phyloP scores from a whole-genome alignment of 2,888 invertebrate genomes.

The Nowickia ferox region DNA sequence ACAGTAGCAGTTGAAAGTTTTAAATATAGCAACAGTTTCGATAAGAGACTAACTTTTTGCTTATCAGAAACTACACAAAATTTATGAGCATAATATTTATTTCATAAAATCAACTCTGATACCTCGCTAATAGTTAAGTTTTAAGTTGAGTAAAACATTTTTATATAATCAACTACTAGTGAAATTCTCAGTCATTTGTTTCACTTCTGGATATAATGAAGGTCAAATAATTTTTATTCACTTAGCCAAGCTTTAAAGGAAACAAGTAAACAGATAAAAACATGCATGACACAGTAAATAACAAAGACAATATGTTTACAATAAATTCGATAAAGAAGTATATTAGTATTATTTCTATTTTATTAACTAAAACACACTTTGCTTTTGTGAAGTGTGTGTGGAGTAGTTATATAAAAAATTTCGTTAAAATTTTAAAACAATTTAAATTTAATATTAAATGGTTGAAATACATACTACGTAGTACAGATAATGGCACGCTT shows the following conservation, averaged over 20 bases:
- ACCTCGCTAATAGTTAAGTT: too few relatives aligned
- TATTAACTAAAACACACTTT: neutral
- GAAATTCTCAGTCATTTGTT: too few relatives aligned
- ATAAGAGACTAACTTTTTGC: neutral
- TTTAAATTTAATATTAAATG: neutral
- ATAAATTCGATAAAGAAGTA: neutral
- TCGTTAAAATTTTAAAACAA: neutral
- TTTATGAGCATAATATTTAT: too few relatives aligned
- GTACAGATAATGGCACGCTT: neutral
- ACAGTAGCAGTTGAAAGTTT: neutral
- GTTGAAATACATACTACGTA: neutral
- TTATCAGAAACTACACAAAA: too few relatives aligned
- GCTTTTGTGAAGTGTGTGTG: neutral
- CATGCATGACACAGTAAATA: conserved; percentile 39
- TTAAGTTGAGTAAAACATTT: too few relatives aligned
- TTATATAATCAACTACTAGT: too few relatives aligned
- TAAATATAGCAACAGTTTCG: neutral
- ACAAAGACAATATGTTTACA: conserved; percentile 45
- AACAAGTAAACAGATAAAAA: conserved; percentile 2
- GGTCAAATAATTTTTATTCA: neutral
- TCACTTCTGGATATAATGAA: neutral
- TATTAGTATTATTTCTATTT: conserved; percentile 28
- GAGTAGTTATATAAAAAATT: neutral
- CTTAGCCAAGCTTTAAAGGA: conserved; percentile 19
- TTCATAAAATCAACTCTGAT: too few relatives aligned